These are phyloP conservation scores for Atopsyche davidsoni DNA, from an alignment of 1,140 invertebrate species.

Conservation along the genomic window DNA sequence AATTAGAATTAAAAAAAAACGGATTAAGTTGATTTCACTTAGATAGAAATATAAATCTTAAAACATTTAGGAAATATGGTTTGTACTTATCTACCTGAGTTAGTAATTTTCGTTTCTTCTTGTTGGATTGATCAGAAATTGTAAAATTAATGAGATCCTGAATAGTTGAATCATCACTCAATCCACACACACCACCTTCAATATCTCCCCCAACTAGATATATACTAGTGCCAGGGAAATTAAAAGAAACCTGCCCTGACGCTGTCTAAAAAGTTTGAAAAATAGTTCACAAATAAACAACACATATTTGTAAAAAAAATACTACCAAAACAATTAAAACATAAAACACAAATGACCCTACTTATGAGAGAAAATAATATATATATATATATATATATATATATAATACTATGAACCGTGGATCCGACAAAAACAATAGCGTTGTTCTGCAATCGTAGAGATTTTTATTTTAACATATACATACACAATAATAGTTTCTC, in stretches of 20 bases:
- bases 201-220: constrained; percentile 53
- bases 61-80: constrained; percentile 11
- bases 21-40: no score
- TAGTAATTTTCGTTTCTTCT: constrained; percentile 44
- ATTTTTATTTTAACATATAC: no score
- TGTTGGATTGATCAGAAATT: constrained; percentile 40
- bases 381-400: not conserved
- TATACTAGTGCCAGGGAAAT: constrained; percentile 51
- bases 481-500: no score
- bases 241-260: constrained; percentile 59
- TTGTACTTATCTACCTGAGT: no score
- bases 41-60: constrained; percentile 2
- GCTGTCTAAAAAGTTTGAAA: constrained; percentile 46
- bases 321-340: not conserved
- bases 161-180: constrained; percentile 48
- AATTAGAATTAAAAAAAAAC: no score
- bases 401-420: no score
- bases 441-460: constrained; percentile 6
- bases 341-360: not conserved
- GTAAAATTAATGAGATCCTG: constrained; percentile 50
- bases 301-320: not conserved
- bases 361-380: not conserved
- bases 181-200: constrained; percentile 49
- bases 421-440: no score
- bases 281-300: not conserved